Evolutionary conservation across 2,888 invertebrate species (phyloP).

Genomic region (Anodontia alba): DNA sequence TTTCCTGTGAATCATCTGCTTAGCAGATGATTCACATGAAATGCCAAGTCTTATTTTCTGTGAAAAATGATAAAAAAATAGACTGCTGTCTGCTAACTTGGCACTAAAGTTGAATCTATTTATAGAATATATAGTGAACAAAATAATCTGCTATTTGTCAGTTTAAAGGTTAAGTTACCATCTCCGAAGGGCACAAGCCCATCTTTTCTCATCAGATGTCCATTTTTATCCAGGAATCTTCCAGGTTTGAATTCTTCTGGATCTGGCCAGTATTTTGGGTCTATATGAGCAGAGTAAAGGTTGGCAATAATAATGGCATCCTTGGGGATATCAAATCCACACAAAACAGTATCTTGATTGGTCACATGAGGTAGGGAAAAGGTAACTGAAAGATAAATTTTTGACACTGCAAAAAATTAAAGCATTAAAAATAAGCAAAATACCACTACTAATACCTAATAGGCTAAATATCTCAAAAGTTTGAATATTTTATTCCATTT

Average conservation of each 20-base stretch:
- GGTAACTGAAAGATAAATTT: constrained; percentile 65
- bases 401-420: constrained; percentile 5
- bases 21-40: too few relatives aligned
- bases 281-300: constrained; percentile 75
- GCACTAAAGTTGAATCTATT: too few relatives aligned
- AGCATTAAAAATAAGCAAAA: too few relatives aligned
- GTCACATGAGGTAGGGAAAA: constrained; percentile 72
- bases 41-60: too few relatives aligned
- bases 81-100: too few relatives aligned
- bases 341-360: constrained; percentile 54
- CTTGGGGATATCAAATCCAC: constrained; percentile 68
- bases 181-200: constrained; percentile 76
- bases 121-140: too few relatives aligned
- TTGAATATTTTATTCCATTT: too few relatives aligned
- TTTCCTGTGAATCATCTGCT: too few relatives aligned
- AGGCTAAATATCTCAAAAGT: too few relatives aligned
- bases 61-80: too few relatives aligned
- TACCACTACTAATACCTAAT: too few relatives aligned
- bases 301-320: constrained; percentile 77
- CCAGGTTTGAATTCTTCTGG: constrained; percentile 74
- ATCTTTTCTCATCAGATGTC: constrained; percentile 66
- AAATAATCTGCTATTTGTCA: too few relatives aligned
- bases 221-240: constrained; percentile 71
- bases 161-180: constrained; percentile 63
- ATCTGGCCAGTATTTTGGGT: constrained; percentile 76